phyloP scores from a whole-genome alignment of 2,113 vertebrate species.

The Sebastes schlegelii region DNA sequence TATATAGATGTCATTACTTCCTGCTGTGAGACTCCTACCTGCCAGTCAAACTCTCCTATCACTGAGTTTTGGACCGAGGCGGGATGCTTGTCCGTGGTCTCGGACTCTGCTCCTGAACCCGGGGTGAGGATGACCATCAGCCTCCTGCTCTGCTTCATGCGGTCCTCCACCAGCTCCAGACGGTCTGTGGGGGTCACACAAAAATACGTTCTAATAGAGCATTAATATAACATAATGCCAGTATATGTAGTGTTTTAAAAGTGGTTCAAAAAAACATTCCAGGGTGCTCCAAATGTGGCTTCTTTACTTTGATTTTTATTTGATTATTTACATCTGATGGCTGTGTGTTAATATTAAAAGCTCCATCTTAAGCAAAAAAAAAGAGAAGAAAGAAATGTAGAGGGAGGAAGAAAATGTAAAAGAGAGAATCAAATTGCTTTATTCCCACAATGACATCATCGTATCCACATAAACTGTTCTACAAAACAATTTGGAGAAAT shows the following conservation, averaged over 20 bases:
- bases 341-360: background rate
- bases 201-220: background rate
- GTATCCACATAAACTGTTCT: background rate
- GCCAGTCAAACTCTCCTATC: constrained; percentile 65
- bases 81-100: background rate
- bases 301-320: background rate
- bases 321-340: background rate
- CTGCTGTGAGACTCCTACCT: constrained; percentile 51
- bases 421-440: background rate
- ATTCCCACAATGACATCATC: background rate
- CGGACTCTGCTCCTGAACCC: background rate
- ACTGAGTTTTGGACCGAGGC: background rate
- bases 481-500: no score
- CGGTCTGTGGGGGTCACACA: constrained; percentile 62
- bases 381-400: background rate
- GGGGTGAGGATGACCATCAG: constrained; percentile 80
- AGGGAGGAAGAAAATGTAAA: background rate
- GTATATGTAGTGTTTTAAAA: background rate
- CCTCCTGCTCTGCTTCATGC: constrained; percentile 78
- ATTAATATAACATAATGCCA: no score
- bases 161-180: constrained; percentile 69
- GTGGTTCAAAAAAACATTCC: background rate
- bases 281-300: background rate
- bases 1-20: no score
- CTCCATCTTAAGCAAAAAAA: no score